phyloP scores from a whole-genome alignment of 1,140 invertebrate genomes.

The Trichoplusia ni region DNA sequence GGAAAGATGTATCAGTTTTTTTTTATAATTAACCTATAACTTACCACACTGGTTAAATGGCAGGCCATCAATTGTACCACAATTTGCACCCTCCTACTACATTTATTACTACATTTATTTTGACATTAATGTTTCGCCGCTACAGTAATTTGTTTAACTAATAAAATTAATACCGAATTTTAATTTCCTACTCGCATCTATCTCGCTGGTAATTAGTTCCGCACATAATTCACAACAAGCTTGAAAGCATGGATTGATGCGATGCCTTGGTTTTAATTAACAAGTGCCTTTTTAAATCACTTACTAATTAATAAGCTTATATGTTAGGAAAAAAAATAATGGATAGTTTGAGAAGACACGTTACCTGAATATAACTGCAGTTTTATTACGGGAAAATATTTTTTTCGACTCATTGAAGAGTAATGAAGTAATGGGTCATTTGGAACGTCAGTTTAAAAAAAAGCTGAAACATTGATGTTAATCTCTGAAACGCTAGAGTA shows the following conservation, averaged over 20 bases:
- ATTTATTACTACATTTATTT: constrained; percentile 6
- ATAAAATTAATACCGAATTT: constrained; percentile 37
- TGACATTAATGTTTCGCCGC: no score
- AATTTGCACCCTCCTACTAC: constrained; percentile 19
- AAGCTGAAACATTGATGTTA: no score
- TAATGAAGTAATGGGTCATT: no score
- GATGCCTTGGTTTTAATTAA: not conserved
- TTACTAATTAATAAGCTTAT: no score
- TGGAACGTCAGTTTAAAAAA: no score
- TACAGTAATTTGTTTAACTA: constrained; percentile 26
- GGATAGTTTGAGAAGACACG: no score
- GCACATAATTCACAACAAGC: not conserved
- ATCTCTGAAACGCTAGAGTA: no score
- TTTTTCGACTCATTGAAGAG: no score
- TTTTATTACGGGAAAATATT: no score
- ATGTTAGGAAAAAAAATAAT: no score
- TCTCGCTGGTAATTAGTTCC: constrained; percentile 24
- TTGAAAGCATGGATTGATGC: not conserved
- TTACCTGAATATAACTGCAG: no score
- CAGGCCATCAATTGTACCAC: constrained; percentile 2
- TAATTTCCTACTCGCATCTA: constrained; percentile 39
- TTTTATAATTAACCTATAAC: not conserved
- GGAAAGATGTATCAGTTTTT: not conserved
- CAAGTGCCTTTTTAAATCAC: not conserved
- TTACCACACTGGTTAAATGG: not conserved